Conservation (phyloP, 2,888 invertebrate species). For the Epiperipatus broadwayi region DNA sequence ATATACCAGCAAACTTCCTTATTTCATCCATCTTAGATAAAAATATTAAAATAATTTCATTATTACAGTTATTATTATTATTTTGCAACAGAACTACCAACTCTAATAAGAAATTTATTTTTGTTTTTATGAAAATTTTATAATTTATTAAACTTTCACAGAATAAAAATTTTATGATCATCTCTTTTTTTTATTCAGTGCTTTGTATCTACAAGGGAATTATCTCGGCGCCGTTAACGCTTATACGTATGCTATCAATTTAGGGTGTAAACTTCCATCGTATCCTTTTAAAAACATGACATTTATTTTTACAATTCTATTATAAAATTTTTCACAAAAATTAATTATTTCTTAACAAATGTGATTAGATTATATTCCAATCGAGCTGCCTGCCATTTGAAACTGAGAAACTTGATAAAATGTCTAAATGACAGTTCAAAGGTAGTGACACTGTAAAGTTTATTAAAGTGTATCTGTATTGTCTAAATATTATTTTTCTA, state of each 20-base stretch:
- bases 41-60: no score
- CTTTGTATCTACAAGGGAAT: conserved; percentile 52
- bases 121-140: no score
- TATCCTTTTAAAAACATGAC: no score
- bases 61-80: no score
- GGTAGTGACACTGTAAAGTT: no score
- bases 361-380: conserved; percentile 48
- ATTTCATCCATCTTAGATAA: no score
- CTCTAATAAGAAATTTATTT: no score
- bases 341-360: conserved; percentile 7
- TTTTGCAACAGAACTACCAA: no score
- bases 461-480: conserved; percentile 1
- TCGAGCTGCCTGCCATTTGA: conserved; percentile 58
- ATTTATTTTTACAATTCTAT: conserved; percentile 19
- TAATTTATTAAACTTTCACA: no score
- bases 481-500: not conserved
- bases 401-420: conserved; percentile 51
- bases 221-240: conserved; percentile 61
- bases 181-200: conserved; percentile 29
- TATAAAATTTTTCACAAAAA: conserved; percentile 10
- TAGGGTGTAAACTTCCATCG: conserved; percentile 51
- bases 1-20: no score
- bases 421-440: conserved; percentile 40
- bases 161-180: no score
- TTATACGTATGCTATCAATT: conserved; percentile 52